These are phyloP conservation scores for Tanypteryx hageni DNA, from an alignment of 2,888 invertebrate species.

Conservation along the genomic window DNA sequence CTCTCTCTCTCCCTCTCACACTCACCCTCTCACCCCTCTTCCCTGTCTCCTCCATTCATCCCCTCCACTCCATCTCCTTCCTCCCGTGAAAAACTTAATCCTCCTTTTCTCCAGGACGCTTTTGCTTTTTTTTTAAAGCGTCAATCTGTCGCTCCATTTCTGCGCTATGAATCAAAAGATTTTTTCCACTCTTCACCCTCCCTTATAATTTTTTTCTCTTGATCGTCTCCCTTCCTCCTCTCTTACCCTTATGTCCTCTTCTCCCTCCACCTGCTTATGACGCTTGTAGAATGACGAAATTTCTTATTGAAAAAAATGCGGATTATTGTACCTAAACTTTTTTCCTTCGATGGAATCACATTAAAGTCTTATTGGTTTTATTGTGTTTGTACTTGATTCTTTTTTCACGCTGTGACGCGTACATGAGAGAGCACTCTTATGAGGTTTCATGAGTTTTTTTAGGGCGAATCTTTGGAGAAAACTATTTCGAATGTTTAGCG, in stretches of 20 bases:
- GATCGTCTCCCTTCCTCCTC: not conserved
- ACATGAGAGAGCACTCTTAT: not conserved
- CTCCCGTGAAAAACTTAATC: conserved; percentile 41
- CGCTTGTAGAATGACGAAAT: conserved; percentile 25
- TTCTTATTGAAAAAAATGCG: conserved; percentile 1
- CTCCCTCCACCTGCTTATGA: not conserved
- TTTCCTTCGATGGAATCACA: conserved; percentile 36
- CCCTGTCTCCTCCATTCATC: not conserved
- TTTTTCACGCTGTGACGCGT: not conserved
- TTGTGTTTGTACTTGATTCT: not conserved
- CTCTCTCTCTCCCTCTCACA: not conserved
- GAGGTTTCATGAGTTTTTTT: not conserved
- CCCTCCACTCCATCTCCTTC: not conserved
- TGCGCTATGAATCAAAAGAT: conserved; percentile 60
- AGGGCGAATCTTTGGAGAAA: not conserved
- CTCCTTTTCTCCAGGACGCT: conserved; percentile 18
- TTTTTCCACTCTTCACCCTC: not conserved
- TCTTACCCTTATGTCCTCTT: not conserved
- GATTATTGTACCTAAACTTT: conserved; percentile 20
- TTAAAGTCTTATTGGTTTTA: conserved; percentile 53
- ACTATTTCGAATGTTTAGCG: not conserved
- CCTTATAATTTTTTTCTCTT: not conserved
- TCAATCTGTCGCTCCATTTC: conserved; percentile 57
- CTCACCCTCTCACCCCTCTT: not conserved
- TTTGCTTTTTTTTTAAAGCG: conserved; percentile 18